Evolutionary conservation across 2,113 vertebrate species (phyloP).

Genomic region (Theristicus caerulescens): DNA sequence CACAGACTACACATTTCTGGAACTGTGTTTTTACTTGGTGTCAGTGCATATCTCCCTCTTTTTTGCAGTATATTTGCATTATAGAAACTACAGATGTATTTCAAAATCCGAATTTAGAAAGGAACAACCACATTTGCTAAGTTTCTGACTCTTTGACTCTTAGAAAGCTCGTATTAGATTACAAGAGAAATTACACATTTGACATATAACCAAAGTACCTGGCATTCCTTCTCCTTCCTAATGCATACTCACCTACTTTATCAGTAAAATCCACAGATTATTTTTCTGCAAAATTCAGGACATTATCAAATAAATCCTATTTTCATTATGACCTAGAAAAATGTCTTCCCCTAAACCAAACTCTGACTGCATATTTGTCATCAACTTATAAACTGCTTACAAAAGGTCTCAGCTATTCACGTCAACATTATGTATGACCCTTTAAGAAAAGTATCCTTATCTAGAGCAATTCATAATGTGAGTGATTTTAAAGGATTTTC

Average conservation of each 20-base stretch:
- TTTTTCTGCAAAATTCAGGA: not conserved
- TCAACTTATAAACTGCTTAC: not conserved
- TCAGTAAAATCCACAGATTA: not conserved
- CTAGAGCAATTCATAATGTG: not conserved
- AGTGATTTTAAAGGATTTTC: not conserved
- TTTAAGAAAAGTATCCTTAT: not conserved
- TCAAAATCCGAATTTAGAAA: not conserved
- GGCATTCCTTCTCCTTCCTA: not conserved
- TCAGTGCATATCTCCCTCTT: not conserved
- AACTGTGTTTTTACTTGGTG: not conserved
- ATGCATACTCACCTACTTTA: not conserved
- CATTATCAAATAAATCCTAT: not conserved
- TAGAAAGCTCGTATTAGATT: not conserved
- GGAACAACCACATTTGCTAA: not conserved
- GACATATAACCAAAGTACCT: not conserved
- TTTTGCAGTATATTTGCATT: not conserved
- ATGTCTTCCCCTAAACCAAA: not conserved
- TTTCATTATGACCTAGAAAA: not conserved
- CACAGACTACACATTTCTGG: not conserved
- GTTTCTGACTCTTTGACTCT: not conserved
- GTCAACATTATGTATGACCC: not conserved
- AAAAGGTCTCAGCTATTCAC: not conserved
- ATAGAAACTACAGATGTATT: not conserved
- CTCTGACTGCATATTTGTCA: not conserved
- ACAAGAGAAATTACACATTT: not conserved